Evolutionary conservation across 1,140 invertebrate species (phyloP).

Genomic region (Polyergus mexicanus): DNA sequence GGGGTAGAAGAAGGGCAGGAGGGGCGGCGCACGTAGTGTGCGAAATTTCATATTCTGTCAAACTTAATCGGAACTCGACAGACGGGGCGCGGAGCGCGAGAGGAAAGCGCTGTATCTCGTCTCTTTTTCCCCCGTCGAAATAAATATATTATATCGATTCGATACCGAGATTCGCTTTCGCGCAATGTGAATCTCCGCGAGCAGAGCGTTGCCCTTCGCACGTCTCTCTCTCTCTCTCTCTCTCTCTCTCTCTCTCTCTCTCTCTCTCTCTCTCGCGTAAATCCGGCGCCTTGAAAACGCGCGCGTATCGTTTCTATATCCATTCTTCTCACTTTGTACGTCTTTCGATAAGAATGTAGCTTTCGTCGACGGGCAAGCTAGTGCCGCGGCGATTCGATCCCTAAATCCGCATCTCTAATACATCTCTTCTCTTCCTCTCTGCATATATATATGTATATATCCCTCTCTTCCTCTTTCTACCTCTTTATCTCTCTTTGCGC

Average conservation of each 20-base stretch:
- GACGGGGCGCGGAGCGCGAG: conserved; percentile 27
- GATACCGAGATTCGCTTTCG: background rate
- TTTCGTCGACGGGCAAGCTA: conserved; percentile 51
- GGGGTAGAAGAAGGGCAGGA: background rate
- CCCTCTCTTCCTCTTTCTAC: background rate
- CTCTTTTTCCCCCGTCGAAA: background rate
- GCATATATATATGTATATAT: conserved; percentile 49
- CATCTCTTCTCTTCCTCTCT: background rate
- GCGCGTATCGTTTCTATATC: conserved; percentile 30
- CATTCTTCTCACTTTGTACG: conserved; percentile 71
- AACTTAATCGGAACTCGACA: conserved; percentile 50
- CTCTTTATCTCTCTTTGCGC: conserved; percentile 24
- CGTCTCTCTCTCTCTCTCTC: conserved; percentile 36
- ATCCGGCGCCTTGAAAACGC: conserved; percentile 39
- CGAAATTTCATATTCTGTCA: conserved; percentile 37
- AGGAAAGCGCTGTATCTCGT: conserved; percentile 5
- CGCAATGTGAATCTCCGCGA: conserved; percentile 5
- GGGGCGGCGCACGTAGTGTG: background rate
- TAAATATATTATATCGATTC: background rate
- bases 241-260: conserved; percentile 2
- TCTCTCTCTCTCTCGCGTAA: conserved; percentile 29
- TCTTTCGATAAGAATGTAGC: conserved; percentile 72
- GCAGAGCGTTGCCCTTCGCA: background rate
- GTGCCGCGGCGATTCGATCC: conserved; percentile 51
- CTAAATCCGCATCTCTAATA: conserved; percentile 25